Percentiles rank a stretch among this genome's conserved stretches.
phyloP scores from a whole-genome alignment of 1,140 invertebrate species.

The Aphaenogaster rudis region DNA sequence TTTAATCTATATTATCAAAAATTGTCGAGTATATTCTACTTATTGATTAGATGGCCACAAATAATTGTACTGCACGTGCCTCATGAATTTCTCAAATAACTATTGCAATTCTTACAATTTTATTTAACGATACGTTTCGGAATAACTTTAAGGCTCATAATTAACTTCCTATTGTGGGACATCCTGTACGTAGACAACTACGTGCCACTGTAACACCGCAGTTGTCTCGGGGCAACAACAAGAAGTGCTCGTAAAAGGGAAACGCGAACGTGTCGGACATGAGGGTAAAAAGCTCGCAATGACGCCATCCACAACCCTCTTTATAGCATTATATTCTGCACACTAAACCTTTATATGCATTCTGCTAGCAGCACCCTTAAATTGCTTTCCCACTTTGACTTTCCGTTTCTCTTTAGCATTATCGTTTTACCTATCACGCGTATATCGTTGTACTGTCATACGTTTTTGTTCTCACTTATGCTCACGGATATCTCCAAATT shows the following conservation, averaged over 20 bases:
- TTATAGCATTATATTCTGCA: slow-evolving; percentile 70
- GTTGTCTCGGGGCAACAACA: slow-evolving; percentile 55
- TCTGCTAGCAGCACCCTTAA: slow-evolving; percentile 47
- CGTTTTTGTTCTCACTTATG: background rate
- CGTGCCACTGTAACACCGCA: slow-evolving; percentile 8
- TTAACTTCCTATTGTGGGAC: slow-evolving; percentile 3
- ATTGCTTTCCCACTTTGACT: slow-evolving; percentile 49
- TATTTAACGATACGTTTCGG: background rate
- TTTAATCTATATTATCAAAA: background rate
- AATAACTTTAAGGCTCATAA: slow-evolving; percentile 5
- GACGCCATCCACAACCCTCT: slow-evolving; percentile 75
- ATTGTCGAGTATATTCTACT: background rate
- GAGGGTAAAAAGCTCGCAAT: slow-evolving; percentile 77
- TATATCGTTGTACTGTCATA: background rate
- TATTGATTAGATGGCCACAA: background rate
- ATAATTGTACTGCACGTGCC: background rate
- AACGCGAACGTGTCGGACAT: slow-evolving; percentile 74
- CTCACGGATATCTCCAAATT: background rate
- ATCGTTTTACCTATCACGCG: background rate
- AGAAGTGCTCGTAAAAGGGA: slow-evolving; percentile 77
- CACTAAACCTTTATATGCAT: slow-evolving; percentile 49
- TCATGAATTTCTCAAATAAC: background rate
- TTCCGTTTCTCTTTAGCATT: slow-evolving; percentile 57
- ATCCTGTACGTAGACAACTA: background rate
- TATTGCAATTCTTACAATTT: background rate